Percentiles rank a stretch among this genome's conserved stretches.
These are phyloP conservation scores for Drosophila sulfurigaster DNA, from an alignment of 1,140 invertebrate species.

Conservation along the genomic window DNA sequence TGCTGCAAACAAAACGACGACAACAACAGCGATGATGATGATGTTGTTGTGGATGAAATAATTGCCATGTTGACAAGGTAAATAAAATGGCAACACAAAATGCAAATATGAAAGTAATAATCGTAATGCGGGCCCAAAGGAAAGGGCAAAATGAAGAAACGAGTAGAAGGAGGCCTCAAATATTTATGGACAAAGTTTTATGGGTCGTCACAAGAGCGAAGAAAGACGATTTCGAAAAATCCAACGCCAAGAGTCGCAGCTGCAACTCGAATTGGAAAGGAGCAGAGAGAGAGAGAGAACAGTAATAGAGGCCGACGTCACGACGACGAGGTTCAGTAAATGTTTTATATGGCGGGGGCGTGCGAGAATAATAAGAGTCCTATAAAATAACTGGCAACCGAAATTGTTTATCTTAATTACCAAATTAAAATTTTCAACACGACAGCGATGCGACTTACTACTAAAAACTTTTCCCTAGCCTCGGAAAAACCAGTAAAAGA, in stretches of 20 bases:
- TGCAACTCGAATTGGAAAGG: conserved; percentile 1
- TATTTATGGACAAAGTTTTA: conserved; percentile 79
- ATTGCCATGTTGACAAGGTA: conserved; percentile 70
- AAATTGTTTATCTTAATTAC: conserved; percentile 84
- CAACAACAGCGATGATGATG: neutral
- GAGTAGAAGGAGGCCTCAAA: conserved; percentile 25
- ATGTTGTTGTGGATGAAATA: conserved; percentile 21
- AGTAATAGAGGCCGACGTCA: neutral
- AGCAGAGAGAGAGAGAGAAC: neutral
- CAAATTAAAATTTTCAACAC: conserved; percentile 81
- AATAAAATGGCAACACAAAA: conserved; percentile 53
- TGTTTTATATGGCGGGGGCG: conserved; percentile 32
- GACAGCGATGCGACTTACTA: conserved; percentile 25
- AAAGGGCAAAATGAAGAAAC: neutral
- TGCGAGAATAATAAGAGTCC: conserved; percentile 5
- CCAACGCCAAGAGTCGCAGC: conserved; percentile 27
- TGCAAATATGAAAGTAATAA: conserved; percentile 57
- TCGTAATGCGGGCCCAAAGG: conserved; percentile 23
- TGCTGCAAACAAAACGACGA: conserved; percentile 5
- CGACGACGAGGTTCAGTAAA: conserved; percentile 26
- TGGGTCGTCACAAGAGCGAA: conserved; percentile 48
- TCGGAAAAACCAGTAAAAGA: conserved; percentile 40
- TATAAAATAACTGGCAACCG: conserved; percentile 72
- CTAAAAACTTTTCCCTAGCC: conserved; percentile 56
- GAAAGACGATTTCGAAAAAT: conserved; percentile 1